Conservation (phyloP, 2,797 vertebrate genomes). For the Sarcoramphus papa region DNA sequence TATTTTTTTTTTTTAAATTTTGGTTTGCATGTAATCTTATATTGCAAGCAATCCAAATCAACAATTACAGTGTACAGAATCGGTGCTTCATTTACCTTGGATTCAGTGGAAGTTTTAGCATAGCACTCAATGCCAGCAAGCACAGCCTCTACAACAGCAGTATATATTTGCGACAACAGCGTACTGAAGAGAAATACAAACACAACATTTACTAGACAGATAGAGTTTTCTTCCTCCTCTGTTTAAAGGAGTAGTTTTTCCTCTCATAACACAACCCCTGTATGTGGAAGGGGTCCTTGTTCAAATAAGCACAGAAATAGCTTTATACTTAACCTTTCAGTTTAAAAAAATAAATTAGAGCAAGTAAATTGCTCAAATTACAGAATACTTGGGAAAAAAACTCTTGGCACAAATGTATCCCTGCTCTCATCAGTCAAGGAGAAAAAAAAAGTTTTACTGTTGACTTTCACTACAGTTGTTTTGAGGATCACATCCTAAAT, state of each 20-base stretch:
- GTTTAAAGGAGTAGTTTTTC: not conserved
- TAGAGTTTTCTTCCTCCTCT: not conserved
- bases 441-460: not conserved
- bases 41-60: slow-evolving; percentile 21
- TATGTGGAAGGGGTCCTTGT: not conserved
- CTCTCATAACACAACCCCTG: not conserved
- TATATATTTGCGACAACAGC: slow-evolving; percentile 91
- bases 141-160: slow-evolving; percentile 88
- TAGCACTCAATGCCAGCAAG: slow-evolving; percentile 91
- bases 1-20: not conserved
- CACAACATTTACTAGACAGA: slow-evolving; percentile 54
- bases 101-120: slow-evolving; percentile 82
- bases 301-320: not conserved
- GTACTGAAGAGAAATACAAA: slow-evolving; percentile 74
- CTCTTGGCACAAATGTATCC: not conserved
- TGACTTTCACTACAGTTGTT: not conserved
- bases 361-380: not conserved
- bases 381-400: not conserved
- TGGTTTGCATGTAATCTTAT: not conserved
- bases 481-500: not conserved
- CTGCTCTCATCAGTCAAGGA: not conserved
- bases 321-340: not conserved
- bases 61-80: not conserved
- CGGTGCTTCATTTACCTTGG: slow-evolving; percentile 79
- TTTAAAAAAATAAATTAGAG: not conserved